Conservation (phyloP, 2,113 vertebrate species). For the Sakesphorus luctuosus region DNA sequence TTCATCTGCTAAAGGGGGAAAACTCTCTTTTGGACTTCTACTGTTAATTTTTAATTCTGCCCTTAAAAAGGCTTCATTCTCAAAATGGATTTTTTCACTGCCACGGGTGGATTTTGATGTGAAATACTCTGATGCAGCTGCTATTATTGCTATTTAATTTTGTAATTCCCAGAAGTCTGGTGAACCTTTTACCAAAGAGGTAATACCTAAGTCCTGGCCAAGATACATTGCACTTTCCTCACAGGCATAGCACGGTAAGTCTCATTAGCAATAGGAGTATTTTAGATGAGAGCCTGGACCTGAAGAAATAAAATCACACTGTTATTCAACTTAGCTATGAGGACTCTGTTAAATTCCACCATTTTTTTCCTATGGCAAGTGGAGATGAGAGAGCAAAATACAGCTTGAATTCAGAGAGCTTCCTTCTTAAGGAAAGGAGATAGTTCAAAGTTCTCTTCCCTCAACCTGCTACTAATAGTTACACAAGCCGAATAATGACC, state of each 20-base stretch:
- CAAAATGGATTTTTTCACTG: neutral
- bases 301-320: neutral
- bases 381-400: neutral
- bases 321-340: neutral
- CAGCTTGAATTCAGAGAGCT: neutral
- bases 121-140: neutral
- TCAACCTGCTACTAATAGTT: neutral
- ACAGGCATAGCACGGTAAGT: neutral
- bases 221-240: neutral
- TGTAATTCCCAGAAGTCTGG: neutral
- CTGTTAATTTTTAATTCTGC: neutral
- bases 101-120: neutral
- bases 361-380: neutral
- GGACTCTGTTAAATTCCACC: neutral
- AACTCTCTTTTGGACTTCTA: neutral
- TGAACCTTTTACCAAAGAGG: neutral
- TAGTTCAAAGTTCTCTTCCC: neutral
- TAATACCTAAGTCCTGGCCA: neutral
- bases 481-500: neutral
- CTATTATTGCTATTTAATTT: neutral
- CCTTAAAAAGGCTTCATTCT: neutral
- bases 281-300: neutral
- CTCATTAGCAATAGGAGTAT: neutral
- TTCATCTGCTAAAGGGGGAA: neutral
- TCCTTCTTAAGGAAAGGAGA: neutral